A percentile compares a stretch with the other conserved stretches of the same genome.
phyloP scores from a whole-genome alignment of 2,113 vertebrate species.

The Neotragus pygmaeus region DNA sequence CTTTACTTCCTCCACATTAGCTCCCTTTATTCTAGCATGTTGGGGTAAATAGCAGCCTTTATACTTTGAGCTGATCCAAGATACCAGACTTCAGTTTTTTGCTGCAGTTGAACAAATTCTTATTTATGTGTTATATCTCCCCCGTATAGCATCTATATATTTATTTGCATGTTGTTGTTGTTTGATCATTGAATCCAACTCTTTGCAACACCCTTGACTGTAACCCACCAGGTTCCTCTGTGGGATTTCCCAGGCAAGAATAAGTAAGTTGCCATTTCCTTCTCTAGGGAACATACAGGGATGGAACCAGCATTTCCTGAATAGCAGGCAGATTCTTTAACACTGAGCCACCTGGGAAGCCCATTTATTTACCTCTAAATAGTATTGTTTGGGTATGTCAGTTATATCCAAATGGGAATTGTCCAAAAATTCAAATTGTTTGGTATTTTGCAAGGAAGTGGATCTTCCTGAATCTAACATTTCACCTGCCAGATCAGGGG shows the following conservation, averaged over 20 bases:
- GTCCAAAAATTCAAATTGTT: not conserved
- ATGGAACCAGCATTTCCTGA: not conserved
- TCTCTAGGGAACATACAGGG: not conserved
- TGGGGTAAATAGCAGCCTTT: not conserved
- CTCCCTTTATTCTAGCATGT: not conserved
- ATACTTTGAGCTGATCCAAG: not conserved
- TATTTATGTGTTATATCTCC: not conserved
- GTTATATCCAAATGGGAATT: not conserved
- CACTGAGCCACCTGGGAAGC: not conserved
- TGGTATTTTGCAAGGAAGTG: not conserved
- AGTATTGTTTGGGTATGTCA: not conserved
- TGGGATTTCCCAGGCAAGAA: not conserved
- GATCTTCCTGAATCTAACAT: not conserved
- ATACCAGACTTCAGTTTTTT: not conserved
- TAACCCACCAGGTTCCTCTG: not conserved
- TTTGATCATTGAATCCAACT: not conserved
- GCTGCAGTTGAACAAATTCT: not conserved
- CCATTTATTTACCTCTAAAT: not conserved
- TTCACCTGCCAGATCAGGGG: not conserved
- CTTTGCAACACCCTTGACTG: not conserved
- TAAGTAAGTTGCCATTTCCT: not conserved
- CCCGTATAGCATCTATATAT: fast-evolving
- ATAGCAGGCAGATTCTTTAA: not conserved
- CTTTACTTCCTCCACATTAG: too few species aligned
- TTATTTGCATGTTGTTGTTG: not conserved